Conservation (phyloP, 2,888 invertebrate species). For the Campoletis raptor region DNA sequence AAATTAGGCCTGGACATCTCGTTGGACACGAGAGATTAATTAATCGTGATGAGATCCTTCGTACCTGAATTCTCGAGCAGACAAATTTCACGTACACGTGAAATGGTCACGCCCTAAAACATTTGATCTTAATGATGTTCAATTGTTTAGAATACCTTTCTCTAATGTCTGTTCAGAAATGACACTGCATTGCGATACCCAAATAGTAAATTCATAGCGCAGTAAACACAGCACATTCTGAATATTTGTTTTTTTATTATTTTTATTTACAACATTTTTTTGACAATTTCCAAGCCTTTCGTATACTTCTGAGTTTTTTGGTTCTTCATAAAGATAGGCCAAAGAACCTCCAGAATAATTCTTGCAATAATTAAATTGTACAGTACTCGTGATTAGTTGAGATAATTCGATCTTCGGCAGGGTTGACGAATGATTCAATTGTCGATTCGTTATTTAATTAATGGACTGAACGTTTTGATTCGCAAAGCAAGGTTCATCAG, state of each 20-base stretch:
- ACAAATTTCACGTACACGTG: constrained; percentile 40
- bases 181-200: not conserved
- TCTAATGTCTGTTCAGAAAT: not conserved
- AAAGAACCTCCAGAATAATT: not conserved
- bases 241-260: not conserved
- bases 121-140: not conserved
- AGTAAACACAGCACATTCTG: not conserved
- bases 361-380: not conserved
- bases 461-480: not conserved
- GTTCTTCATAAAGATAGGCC: not conserved
- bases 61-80: constrained; percentile 30
- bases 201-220: not conserved
- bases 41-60: constrained; percentile 55
- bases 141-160: not conserved
- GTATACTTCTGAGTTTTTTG: not conserved
- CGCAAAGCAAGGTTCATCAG: not conserved
- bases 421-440: not conserved
- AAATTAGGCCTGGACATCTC: constrained; percentile 65
- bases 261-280: not conserved
- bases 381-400: not conserved
- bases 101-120: constrained; percentile 42
- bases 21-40: constrained; percentile 65
- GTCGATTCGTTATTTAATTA: not conserved
- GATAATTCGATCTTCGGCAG: not conserved
- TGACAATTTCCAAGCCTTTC: not conserved